Percentiles rank a stretch among this genome's conserved stretches.
phyloP scores from a whole-genome alignment of 1,140 invertebrate genomes.

The Drosophila erecta region DNA sequence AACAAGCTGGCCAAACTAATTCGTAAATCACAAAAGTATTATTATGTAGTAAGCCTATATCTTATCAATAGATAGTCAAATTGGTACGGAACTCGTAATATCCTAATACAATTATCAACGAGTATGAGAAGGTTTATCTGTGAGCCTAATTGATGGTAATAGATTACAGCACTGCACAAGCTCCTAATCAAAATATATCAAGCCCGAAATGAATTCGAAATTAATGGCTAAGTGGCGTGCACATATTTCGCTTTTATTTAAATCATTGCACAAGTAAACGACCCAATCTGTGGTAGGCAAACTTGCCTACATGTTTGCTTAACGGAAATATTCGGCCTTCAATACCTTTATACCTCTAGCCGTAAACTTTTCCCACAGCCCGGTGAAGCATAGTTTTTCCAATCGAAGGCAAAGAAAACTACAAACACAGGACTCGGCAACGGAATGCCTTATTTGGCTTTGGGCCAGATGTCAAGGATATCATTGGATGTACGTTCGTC shows the following conservation, averaged over 20 bases:
- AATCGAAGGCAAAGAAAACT: slow-evolving; percentile 23
- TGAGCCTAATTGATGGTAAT: slow-evolving; percentile 2
- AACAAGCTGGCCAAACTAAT: no score
- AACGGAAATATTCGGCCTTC: not conserved
- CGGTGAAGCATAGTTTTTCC: slow-evolving; percentile 12
- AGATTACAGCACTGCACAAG: not conserved
- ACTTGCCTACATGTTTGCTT: slow-evolving; percentile 24
- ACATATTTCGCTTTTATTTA: no score
- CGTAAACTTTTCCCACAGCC: not conserved
- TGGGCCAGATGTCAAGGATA: slow-evolving; percentile 43
- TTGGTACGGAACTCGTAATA: slow-evolving; percentile 17
- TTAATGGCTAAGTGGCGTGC: not conserved
- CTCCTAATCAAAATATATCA: not conserved
- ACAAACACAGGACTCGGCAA: slow-evolving; percentile 8
- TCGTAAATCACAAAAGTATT: no score
- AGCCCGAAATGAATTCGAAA: not conserved
- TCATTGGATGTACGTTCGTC: slow-evolving; percentile 18
- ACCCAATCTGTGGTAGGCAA: not conserved
- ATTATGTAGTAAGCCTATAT: not conserved
- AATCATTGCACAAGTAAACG: no score
- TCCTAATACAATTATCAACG: slow-evolving; percentile 19
- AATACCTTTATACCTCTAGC: not conserved
- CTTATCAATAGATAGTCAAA: slow-evolving; percentile 17
- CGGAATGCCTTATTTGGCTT: slow-evolving; percentile 43
- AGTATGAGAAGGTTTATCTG: not conserved